Base-by-base conservation (phyloP, 2,113 vertebrate species). In the human region DNA sequence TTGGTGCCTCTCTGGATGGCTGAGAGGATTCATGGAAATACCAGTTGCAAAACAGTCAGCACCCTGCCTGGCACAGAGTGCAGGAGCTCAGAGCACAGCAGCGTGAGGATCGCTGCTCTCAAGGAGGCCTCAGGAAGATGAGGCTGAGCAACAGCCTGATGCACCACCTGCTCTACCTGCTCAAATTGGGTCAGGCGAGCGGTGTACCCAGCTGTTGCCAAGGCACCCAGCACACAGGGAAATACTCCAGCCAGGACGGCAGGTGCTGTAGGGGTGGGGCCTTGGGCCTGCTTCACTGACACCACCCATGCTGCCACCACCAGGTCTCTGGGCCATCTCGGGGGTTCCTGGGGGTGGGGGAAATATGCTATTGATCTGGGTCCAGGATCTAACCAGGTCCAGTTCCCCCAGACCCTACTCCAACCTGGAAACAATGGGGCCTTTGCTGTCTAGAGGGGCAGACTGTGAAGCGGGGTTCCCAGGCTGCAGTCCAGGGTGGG, bases 101-200 rank as follows among this genome's bases (percentile, higher is more conserved):
- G 40, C 89, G 6, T 35, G 43, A 76, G 43, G 76, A 59, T 10
- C 5, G 5, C 1, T 4, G 88, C 14, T 59, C 0, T 0, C 32
- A 80, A 52, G 64, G 72, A 78, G 38, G 84, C 72, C 79, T 70
- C 9, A 2, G 79, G 80, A 76, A 90, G 50, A 86, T 20, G 43
- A 94, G 73, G 85, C 66, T 75, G 40, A 78, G 27, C 45, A 92
- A 83, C 70, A 73, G 82, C 3, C 38, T 12, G 0, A 83, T 0
- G 0, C 38, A 97, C 87, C 94, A 97, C 79, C 91, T 89, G 89
- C 22, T 95, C 96, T 96, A 96, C 97, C 98, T 2, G 0, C 73
- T 96, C 96, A 64, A 96, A 96, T 3, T 93, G 94, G 97, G 97
- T 98, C 97, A 97, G 85, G 79, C 55, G 76, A 95, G 59, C 94